Evolutionary conservation across 2,888 invertebrate genomes (phyloP), one percentile per base, ranked within the genome.

Genomic region (Gari tellinella): DNA sequence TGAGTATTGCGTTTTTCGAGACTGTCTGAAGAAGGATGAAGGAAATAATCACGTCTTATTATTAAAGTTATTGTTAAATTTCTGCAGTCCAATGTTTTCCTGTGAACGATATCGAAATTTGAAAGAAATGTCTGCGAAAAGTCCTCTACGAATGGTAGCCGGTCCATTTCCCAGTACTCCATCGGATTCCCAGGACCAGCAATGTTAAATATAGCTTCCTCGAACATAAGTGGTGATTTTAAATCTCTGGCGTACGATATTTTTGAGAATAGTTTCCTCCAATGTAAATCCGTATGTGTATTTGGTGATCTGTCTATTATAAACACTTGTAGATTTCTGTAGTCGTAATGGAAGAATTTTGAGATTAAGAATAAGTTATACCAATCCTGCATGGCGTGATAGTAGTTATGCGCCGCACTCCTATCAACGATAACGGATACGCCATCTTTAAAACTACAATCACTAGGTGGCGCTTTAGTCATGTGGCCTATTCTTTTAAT

Each of bases 361-460:
- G 76, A 76, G 8, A 76, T 19, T 0, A 72, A 10, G 46, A 46
- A 76, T 10, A 76, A 48, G n/a, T 72, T 72, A 40, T 72, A 76
- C 76, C 76, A 76, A 56, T 76, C 72, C 5, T 70, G 72, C 76
- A 76, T 76, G 0, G 76, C 76, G 43, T 76, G 76, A 37, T 56
- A 76, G 48, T 72, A 76, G 21, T 76, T 76, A 48, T 76, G 76
- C 23, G 76, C 62, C 53, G 72, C 64, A 40, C 72, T 72, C 25
- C 76, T 43, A 48, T 64, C 26, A 5, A 76, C 65, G 19, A 68
- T 64, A 4, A 75, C 51, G 0, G 66, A 57, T 15, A 31, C 31
- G 31, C 31, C 31, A 31, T 31, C 31, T 31, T 31, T 31, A 31
- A 4, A 10, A 4, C 5, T 10, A 7, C 4, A 7, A 31, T 31